Conservation (phyloP, 2,888 invertebrate species). For the Augochlorella aurata region DNA sequence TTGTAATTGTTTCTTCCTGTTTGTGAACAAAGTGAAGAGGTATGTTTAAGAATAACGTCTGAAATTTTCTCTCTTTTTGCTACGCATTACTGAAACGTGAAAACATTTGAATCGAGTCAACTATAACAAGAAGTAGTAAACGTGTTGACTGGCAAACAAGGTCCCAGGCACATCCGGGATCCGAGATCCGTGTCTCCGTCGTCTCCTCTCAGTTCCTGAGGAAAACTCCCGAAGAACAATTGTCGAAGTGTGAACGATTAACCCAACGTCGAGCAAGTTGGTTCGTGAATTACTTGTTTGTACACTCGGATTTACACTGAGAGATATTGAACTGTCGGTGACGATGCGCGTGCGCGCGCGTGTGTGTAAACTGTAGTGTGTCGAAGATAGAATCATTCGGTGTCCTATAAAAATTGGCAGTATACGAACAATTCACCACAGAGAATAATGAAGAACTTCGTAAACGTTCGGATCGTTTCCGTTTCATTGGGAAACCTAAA, state of each 20-base stretch:
- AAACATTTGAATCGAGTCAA: no score
- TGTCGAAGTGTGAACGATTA: neutral
- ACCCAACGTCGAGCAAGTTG: conserved; percentile 14
- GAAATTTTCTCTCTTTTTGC: no score
- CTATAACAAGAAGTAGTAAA: no score
- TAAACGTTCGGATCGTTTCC: neutral
- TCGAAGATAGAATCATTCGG: conserved; percentile 36
- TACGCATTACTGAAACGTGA: no score
- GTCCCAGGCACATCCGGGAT: neutral
- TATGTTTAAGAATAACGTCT: no score
- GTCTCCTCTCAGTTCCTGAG: neutral
- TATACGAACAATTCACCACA: conserved; percentile 60
- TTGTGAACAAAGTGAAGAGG: no score
- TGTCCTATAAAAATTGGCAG: conserved; percentile 63
- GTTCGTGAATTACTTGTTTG: conserved; percentile 4
- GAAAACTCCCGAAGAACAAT: neutral
- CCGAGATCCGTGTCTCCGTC: neutral
- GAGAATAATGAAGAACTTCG: conserved; percentile 31
- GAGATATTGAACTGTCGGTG: conserved; percentile 4
- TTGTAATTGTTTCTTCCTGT: no score
- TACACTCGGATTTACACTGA: conserved; percentile 17
- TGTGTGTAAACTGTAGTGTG: neutral
- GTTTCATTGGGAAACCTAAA: neutral
- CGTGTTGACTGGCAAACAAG: neutral
- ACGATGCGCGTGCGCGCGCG: neutral